phyloP scores from a whole-genome alignment of 2,888 invertebrate genomes.

The Yponomeuta plumbellus region DNA sequence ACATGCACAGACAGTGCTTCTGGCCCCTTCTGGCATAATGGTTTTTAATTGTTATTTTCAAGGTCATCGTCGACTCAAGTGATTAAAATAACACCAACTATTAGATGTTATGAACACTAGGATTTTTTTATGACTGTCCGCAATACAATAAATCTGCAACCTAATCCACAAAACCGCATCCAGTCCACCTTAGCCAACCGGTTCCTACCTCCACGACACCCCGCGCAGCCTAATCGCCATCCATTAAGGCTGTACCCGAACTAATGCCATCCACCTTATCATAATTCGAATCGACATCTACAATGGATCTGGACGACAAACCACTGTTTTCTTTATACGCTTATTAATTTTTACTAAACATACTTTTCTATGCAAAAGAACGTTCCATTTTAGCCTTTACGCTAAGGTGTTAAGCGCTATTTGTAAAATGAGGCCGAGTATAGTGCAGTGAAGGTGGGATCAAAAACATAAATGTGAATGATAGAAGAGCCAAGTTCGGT shows the following conservation, averaged over 20 bases:
- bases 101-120: too few species aligned
- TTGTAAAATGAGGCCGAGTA: neutral
- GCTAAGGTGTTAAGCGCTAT: neutral
- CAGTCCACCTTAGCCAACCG: slow-evolving; percentile 40
- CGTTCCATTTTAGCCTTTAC: neutral
- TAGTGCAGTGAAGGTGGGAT: neutral
- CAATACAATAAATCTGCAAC: too few species aligned
- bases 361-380: neutral
- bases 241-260: slow-evolving; percentile 71
- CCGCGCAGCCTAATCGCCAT: slow-evolving; percentile 54
- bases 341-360: slow-evolving; percentile 61
- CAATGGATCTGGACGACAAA: slow-evolving; percentile 72
- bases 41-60: too few species aligned
- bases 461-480: too few species aligned
- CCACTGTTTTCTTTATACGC: slow-evolving; percentile 69
- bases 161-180: neutral
- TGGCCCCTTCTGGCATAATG: too few species aligned
- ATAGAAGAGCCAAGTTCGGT: too few species aligned
- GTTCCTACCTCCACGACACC: slow-evolving; percentile 25
- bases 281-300: slow-evolving; percentile 73
- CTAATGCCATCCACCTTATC: slow-evolving; percentile 70
- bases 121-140: too few species aligned
- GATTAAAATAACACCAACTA: too few species aligned
- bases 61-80: too few species aligned
- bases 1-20: too few species aligned